phyloP scores from a whole-genome alignment of 53 echinoderm and acorn worm species.

The Paracentrotus lividus region DNA sequence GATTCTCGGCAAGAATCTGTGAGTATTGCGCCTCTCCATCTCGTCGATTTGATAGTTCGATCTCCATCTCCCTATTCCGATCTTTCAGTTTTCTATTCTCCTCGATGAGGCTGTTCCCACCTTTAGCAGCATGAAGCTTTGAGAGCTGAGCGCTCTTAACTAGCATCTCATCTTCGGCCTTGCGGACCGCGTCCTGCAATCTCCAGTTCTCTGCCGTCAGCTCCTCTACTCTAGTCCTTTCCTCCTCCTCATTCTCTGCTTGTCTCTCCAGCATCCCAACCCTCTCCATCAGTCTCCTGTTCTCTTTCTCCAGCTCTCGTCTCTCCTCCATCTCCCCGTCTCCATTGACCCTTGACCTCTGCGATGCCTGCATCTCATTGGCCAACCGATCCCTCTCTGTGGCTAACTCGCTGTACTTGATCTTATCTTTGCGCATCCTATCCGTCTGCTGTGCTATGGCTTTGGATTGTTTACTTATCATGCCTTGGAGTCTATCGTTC shows the following conservation, averaged over 20 bases:
- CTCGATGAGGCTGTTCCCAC: slow-evolving; percentile 37
- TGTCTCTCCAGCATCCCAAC: slow-evolving; percentile 77
- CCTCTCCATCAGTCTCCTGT: slow-evolving; percentile 76
- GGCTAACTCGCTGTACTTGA: slow-evolving; percentile 76
- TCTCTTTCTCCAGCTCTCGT: slow-evolving; percentile 80
- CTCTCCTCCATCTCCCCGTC: slow-evolving; percentile 71
- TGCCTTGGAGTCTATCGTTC: slow-evolving; percentile 77
- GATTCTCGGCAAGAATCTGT: slow-evolving; percentile 81
- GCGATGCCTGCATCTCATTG: slow-evolving; percentile 33
- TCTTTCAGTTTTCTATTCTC: slow-evolving; percentile 73
- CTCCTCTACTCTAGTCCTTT: slow-evolving; percentile 73
- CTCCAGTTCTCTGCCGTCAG: slow-evolving; percentile 84
- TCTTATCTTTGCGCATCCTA: slow-evolving; percentile 80
- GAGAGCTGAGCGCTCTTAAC: slow-evolving; percentile 67
- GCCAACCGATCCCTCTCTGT: slow-evolving; percentile 78
- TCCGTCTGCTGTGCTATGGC: slow-evolving; percentile 92
- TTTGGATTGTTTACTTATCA: slow-evolving; percentile 86
- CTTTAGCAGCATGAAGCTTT: slow-evolving; percentile 57
- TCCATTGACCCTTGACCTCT: neutral
- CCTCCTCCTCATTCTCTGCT: slow-evolving; percentile 66
- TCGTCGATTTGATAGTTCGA: slow-evolving; percentile 66
- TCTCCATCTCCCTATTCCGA: slow-evolving; percentile 73
- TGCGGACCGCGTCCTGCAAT: slow-evolving; percentile 80
- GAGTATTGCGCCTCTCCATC: slow-evolving; percentile 76
- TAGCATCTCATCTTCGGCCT: slow-evolving; percentile 75